Evolutionary conservation across 2,888 invertebrate species (phyloP).

Genomic region (Pristionchus mayeri): DNA sequence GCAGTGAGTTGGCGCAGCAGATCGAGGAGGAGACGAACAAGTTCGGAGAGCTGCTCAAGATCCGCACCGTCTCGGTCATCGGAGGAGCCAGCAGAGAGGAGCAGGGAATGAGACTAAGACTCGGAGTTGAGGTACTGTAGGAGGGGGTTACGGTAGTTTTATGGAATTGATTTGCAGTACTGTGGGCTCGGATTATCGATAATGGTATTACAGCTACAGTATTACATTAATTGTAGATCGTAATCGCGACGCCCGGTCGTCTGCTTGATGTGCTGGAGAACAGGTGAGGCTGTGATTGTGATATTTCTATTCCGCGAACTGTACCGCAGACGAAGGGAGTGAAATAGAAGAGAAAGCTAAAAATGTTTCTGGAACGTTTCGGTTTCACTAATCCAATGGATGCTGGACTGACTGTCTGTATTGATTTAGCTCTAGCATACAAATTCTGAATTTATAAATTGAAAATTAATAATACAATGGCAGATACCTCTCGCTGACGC

Average conservation of each 20-base stretch:
- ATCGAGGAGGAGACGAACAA: constrained; percentile 99
- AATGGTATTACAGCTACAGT: too few relatives aligned
- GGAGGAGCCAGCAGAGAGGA: constrained; percentile 94
- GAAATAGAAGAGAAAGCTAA: too few relatives aligned
- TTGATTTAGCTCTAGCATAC: background rate
- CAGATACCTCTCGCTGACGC: constrained; percentile 92
- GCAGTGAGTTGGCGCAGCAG: constrained; percentile 71
- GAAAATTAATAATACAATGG: background rate
- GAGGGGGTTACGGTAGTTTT: background rate
- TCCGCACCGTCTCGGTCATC: constrained; percentile 94
- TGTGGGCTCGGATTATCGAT: too few relatives aligned
- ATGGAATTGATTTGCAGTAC: background rate
- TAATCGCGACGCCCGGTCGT: constrained; percentile 99
- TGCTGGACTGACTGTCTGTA: background rate
- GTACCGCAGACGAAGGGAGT: too few relatives aligned
- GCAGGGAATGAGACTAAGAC: constrained; percentile 85
- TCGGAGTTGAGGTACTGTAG: constrained; percentile 89
- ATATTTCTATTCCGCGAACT: too few relatives aligned
- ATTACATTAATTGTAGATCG: constrained; percentile 86
- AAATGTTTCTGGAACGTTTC: too few relatives aligned
- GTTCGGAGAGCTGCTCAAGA: constrained; percentile 88
- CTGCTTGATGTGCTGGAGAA: constrained; percentile 98
- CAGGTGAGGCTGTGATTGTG: constrained; percentile 54
- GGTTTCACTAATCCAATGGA: background rate
- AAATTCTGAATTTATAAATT: background rate